Conservation (phyloP, 2,888 invertebrate species). For the Esperia sulphurella region DNA sequence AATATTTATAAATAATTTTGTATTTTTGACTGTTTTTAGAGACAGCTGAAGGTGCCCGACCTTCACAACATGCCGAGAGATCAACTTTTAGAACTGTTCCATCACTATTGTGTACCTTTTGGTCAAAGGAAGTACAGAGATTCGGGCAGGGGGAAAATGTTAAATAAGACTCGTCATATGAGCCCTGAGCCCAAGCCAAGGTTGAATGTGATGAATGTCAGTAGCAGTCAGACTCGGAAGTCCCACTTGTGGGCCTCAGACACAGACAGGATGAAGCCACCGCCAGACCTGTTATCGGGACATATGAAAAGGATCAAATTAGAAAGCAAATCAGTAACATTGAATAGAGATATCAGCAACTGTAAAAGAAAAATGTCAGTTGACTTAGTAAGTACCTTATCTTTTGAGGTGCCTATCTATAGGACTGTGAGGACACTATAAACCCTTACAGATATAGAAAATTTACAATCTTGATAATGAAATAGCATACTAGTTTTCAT, state of each 20-base stretch:
- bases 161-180: constrained; percentile 50
- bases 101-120: constrained; percentile 65
- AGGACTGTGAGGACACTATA: no score
- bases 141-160: constrained; percentile 55
- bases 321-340: constrained; percentile 29
- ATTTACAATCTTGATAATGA: no score
- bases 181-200: constrained; percentile 40
- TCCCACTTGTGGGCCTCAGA: constrained; percentile 20
- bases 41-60: constrained; percentile 52
- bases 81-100: constrained; percentile 61
- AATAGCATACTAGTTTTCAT: no score
- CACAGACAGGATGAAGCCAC: constrained; percentile 50
- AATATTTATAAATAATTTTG: constrained; percentile 8
- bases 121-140: constrained; percentile 67
- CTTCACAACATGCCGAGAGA: constrained; percentile 49
- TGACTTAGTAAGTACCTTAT: constrained; percentile 45
- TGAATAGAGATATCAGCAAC: constrained; percentile 24
- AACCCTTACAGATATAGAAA: no score
- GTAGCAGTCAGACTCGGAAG: constrained; percentile 25
- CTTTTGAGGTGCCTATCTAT: no score
- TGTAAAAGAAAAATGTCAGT: constrained; percentile 55
- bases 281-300: constrained; percentile 54
- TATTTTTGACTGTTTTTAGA: constrained; percentile 38
- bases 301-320: constrained; percentile 64
- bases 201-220: constrained; percentile 19